Evolutionary conservation across 2,888 invertebrate species (phyloP).

Genomic region (Scaptomyza caliginosa): DNA sequence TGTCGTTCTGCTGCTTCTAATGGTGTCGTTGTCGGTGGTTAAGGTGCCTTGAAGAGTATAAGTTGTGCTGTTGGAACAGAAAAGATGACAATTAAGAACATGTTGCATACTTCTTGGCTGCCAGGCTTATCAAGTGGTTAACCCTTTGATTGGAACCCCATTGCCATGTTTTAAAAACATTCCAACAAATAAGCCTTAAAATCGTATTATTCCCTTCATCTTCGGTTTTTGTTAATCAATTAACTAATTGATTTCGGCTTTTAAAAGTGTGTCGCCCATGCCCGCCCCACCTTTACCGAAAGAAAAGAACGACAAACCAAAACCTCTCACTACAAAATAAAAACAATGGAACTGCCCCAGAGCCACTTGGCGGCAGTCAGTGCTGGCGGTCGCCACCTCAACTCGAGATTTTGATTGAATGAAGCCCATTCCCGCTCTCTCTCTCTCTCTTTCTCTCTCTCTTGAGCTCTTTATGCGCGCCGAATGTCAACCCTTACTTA

Average conservation of each 20-base stretch:
- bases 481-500: conserved; percentile 71
- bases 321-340: conserved; percentile 4
- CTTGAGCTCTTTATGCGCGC: conserved; percentile 36
- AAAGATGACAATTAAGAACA: neutral
- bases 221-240: conserved; percentile 73
- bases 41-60: conserved; percentile 32
- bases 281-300: conserved; percentile 14
- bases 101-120: neutral
- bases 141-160: neutral
- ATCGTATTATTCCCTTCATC: conserved; percentile 15
- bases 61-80: conserved; percentile 23
- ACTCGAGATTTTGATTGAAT: conserved; percentile 48
- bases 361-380: conserved; percentile 51
- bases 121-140: neutral
- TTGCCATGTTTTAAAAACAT: neutral
- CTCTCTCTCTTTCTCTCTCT: neutral
- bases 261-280: conserved; percentile 66
- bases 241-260: conserved; percentile 80
- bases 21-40: conserved; percentile 20
- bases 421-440: conserved; percentile 40
- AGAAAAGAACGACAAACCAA: neutral
- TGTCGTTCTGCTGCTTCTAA: conserved; percentile 21
- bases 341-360: conserved; percentile 51
- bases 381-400: conserved; percentile 65
- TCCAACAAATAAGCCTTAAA: conserved; percentile 1